A percentile compares a stretch with the other conserved stretches of the same genome.
Evolutionary conservation across 2,888 invertebrate genomes (phyloP).

Genomic region (Drosophila basisetae): DNA sequence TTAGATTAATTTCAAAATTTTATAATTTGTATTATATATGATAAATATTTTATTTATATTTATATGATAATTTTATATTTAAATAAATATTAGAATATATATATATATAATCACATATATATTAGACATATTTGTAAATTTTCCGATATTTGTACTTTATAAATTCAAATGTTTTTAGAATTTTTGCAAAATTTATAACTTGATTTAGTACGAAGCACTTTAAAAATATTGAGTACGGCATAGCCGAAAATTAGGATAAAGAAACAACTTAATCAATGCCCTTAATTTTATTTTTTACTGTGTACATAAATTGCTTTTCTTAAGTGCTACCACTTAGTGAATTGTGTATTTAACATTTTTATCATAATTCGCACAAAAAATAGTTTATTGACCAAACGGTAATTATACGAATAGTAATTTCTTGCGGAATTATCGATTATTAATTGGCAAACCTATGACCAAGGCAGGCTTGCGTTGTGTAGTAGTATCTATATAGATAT

Average conservation of each 20-base stretch:
- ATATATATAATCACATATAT: background rate
- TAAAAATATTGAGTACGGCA: background rate
- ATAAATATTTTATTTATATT: background rate
- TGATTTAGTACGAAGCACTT: background rate
- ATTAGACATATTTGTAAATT: background rate
- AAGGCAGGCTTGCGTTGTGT: background rate
- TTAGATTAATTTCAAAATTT: background rate
- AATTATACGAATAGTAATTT: slow-evolving; percentile 7
- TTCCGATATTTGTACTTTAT: background rate
- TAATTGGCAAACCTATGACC: slow-evolving; percentile 29
- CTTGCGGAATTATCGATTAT: slow-evolving; percentile 22
- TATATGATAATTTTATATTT: background rate
- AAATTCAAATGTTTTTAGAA: background rate
- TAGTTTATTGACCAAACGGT: slow-evolving; percentile 17
- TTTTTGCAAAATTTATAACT: background rate
- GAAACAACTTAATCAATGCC: background rate
- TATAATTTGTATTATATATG: background rate
- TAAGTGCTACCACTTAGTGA: background rate
- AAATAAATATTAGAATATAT: background rate
- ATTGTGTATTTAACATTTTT: background rate
- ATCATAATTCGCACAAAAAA: background rate
- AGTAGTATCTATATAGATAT: slow-evolving; percentile 5
- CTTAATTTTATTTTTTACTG: background rate
- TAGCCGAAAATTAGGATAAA: background rate
- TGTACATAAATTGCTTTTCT: background rate